Evolutionary conservation across 1,140 invertebrate species (phyloP), one percentile per base, ranked within the genome.

Genomic region (Prorops nasuta): DNA sequence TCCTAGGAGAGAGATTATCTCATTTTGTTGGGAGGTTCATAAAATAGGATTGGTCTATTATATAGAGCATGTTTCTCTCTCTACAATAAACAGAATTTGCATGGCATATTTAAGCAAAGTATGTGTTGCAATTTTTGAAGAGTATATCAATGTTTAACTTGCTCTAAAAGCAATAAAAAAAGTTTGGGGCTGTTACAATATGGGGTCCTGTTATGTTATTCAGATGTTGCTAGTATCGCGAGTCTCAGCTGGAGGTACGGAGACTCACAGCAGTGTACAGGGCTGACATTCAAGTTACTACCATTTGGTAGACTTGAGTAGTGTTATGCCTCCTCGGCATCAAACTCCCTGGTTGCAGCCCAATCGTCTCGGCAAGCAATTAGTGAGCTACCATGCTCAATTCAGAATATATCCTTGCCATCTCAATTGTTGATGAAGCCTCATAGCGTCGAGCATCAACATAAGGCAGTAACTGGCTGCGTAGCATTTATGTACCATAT

Each of bases 401-500:
- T 66, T 67, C 57, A 64, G 64, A 67, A 63, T 74, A 65, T 68
- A 69, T 64, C 56, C 51, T 67, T 65, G 60, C 55, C 66, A 71
- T 63, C 68, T 75, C 63, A 49, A 49, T 73, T 72, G 70, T 74
- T 76, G 68, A 76, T 71, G 68, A 72, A 71, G 64, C 60, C 63
- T 72, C 66, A 66, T 74, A 71, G 68, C 71, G 60, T 65, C 66
- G 54, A 67, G 64, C 64, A 61, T 67, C 66, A 63, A 64, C 63
- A 61, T 71, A 71, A 69, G 54, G 67, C 72, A 72, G 71, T 72
- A 72, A 75, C 66, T 70, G 72, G 72, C 72, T 72, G 68, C 72
- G 48, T 69, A 74, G 67, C 72, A 76, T 77, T 76, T 77, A 77
- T 77, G 75, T 72, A 74, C 72, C 64, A 71, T 75, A 71, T 69